Conservation (phyloP, 1,140 invertebrate species). For the Hetaerina americana region DNA sequence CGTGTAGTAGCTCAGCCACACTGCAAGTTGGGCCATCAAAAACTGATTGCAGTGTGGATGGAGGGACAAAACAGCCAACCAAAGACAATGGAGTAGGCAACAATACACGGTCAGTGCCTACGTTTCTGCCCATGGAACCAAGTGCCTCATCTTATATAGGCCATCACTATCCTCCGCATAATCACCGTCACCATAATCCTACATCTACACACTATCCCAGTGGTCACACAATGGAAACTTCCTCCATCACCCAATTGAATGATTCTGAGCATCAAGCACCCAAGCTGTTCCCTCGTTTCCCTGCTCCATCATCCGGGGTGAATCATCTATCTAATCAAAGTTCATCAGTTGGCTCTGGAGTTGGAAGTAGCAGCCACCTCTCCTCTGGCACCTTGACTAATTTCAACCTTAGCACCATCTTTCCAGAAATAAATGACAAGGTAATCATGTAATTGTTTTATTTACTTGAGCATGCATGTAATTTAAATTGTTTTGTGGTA, state of each 20-base stretch:
- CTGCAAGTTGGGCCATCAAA: neutral
- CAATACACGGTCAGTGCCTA: neutral
- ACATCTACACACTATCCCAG: constrained; percentile 16
- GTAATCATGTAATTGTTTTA: neutral
- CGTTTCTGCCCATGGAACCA: neutral
- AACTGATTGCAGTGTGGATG: neutral
- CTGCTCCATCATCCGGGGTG: constrained; percentile 19
- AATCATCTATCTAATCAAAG: constrained; percentile 10
- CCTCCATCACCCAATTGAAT: neutral
- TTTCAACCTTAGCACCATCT: constrained; percentile 53
- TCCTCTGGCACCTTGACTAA: constrained; percentile 42
- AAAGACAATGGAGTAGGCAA: neutral
- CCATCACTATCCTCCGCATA: constrained; percentile 17
- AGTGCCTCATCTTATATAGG: neutral
- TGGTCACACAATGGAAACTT: neutral
- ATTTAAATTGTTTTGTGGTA: no score
- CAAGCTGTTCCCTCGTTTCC: constrained; percentile 18
- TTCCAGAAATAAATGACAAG: constrained; percentile 44
- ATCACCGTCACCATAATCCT: constrained; percentile 18
- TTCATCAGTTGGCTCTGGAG: neutral
- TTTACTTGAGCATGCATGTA: no score
- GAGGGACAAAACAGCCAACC: neutral
- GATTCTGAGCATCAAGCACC: neutral
- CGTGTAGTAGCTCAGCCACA: neutral
- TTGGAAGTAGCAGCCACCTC: constrained; percentile 25